phyloP scores from a whole-genome alignment of 2,888 invertebrate genomes.

The Amblyjoppa fuscipennis region DNA sequence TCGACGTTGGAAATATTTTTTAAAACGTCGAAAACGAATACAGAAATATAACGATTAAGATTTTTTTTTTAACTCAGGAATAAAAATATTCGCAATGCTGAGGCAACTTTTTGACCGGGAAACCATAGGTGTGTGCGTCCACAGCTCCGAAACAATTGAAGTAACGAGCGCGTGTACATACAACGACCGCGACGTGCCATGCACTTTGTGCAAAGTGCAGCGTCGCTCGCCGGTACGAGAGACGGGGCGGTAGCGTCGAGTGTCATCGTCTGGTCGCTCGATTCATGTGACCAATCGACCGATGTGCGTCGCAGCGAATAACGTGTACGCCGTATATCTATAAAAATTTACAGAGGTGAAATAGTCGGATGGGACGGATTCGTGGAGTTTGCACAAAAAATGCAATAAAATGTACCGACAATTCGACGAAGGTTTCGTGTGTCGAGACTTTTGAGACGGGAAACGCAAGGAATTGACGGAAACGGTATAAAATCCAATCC shows the following conservation, averaged over 20 bases:
- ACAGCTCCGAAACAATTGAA: not conserved
- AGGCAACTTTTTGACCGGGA: not conserved
- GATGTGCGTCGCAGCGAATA: constrained; percentile 37
- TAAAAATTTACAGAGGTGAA: constrained; percentile 3
- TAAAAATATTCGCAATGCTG: not conserved
- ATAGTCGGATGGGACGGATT: not conserved
- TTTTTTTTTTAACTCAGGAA: not conserved
- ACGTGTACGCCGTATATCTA: not conserved
- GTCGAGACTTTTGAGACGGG: constrained; percentile 13
- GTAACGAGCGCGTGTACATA: constrained; percentile 20
- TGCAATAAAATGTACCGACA: constrained; percentile 7
- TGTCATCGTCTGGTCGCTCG: constrained; percentile 47
- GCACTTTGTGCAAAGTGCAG: constrained; percentile 25
- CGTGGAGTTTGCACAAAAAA: constrained; percentile 2
- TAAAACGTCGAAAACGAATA: not conserved
- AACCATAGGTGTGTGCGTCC: constrained; percentile 11
- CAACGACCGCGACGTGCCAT: not conserved
- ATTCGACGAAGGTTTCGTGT: constrained; percentile 21
- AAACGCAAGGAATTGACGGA: constrained; percentile 23
- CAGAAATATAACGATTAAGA: not conserved
- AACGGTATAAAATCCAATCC: constrained; percentile 1
- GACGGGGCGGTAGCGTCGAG: constrained; percentile 32
- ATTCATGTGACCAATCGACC: constrained; percentile 51
- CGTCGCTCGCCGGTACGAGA: constrained; percentile 9
- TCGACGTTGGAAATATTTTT: constrained; percentile 18